Percentiles rank a stretch among this genome's conserved stretches.
Conservation (phyloP, 1,140 invertebrate genomes). For the Lucilia sericata region DNA sequence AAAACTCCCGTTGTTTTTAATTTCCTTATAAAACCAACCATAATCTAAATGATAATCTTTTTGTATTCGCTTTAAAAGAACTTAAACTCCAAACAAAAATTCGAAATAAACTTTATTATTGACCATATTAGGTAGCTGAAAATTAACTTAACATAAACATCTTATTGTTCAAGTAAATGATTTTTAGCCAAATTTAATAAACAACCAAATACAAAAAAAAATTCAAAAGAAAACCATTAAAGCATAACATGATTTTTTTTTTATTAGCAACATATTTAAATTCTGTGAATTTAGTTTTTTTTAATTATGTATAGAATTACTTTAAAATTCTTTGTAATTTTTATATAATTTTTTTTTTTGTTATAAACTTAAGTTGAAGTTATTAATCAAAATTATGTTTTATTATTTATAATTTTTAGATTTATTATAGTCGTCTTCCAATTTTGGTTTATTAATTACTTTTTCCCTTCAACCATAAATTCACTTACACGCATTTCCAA, state of each 20-base stretch:
- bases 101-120: background rate
- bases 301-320: background rate
- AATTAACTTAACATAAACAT: conserved; percentile 3
- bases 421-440: background rate
- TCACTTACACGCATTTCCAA: background rate
- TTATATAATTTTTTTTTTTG: background rate
- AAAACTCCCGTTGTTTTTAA: background rate
- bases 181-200: background rate
- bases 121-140: background rate
- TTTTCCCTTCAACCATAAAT: background rate
- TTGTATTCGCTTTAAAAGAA: background rate
- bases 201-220: background rate
- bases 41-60: background rate
- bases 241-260: background rate
- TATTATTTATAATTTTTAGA: background rate
- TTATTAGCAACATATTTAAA: no score
- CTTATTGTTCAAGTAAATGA: background rate
- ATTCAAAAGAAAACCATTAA: background rate
- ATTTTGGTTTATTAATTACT: background rate
- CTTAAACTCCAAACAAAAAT: background rate
- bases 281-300: no score
- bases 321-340: background rate
- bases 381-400: background rate
- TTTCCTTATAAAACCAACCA: background rate
- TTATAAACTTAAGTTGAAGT: background rate